A percentile compares a stretch with the other conserved stretches of the same genome.
phyloP scores from a whole-genome alignment of 2,113 vertebrate species.

The Melanostigma gelatinosum region DNA sequence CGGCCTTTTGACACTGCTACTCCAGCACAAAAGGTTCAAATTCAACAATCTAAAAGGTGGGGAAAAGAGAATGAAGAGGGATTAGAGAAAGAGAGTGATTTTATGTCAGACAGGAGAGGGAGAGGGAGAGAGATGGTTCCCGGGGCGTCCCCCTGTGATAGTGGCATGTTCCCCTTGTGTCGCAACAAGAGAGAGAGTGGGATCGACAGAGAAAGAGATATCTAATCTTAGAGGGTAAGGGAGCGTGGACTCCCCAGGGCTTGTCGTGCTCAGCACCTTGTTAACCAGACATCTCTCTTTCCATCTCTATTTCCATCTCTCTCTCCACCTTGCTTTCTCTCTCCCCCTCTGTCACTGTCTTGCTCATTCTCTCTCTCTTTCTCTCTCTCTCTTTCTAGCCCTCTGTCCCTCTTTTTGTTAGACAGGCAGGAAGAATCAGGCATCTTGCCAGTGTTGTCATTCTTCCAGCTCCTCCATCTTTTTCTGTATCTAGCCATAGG shows the following conservation, averaged over 20 bases:
- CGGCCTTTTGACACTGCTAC: neutral
- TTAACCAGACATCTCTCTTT: conserved; percentile 83
- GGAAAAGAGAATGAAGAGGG: conserved; percentile 55
- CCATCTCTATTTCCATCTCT: conserved; percentile 73
- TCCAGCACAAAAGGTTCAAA: neutral
- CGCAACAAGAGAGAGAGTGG: conserved; percentile 81
- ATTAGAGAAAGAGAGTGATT: conserved; percentile 35
- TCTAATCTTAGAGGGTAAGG: conserved; percentile 86
- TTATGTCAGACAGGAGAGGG: conserved; percentile 23
- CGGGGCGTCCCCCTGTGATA: conserved; percentile 75
- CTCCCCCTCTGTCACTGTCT: conserved; percentile 8
- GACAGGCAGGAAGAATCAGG: conserved; percentile 22
- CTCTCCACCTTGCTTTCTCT: conserved; percentile 53
- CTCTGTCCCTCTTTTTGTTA: conserved; percentile 30
- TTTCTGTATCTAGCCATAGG: neutral
- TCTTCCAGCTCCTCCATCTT: neutral
- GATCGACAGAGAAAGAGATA: conserved; percentile 83
- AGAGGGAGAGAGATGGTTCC: conserved; percentile 66
- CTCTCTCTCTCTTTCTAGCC: conserved; percentile 18
- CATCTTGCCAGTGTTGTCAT: neutral
- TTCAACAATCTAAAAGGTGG: conserved; percentile 56
- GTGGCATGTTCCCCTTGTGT: conserved; percentile 79
- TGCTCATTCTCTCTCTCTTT: conserved; percentile 16
- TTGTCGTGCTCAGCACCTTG: conserved; percentile 85
- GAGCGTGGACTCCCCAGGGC: conserved; percentile 83